Conservation (phyloP, 2,888 invertebrate genomes). For the Andrena camellia region DNA sequence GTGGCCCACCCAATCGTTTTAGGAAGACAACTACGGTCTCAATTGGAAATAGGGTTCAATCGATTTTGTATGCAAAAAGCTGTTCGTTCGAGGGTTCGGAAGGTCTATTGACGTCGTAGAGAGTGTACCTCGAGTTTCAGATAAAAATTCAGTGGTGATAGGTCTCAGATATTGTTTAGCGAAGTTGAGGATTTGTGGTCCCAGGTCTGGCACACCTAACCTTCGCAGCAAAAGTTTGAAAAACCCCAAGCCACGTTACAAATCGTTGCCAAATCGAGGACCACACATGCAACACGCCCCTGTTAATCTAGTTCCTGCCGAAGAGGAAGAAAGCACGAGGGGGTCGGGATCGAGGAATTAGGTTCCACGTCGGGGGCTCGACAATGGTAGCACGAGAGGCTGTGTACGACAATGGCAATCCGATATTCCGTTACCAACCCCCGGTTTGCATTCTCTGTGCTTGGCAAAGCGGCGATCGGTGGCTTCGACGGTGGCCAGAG, state of each 20-base stretch:
- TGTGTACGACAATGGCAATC: constrained; percentile 59
- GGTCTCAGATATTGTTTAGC: too few relatives aligned
- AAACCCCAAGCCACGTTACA: not conserved
- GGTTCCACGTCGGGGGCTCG: constrained; percentile 38
- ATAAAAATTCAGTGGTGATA: not conserved
- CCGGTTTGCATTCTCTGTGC: constrained; percentile 12
- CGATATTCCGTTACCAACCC: constrained; percentile 60
- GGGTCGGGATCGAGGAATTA: constrained; percentile 37
- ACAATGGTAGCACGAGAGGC: constrained; percentile 47
- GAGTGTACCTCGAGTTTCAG: not conserved
- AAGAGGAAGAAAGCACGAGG: constrained; percentile 27
- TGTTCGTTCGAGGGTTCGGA: not conserved
- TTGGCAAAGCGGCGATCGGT: constrained; percentile 50
- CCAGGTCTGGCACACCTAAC: too few relatives aligned
- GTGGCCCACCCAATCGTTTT: constrained; percentile 22
- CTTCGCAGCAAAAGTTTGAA: too few relatives aligned
- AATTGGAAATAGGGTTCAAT: not conserved
- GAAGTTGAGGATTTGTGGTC: too few relatives aligned
- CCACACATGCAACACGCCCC: not conserved
- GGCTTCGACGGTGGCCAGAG: constrained; percentile 64
- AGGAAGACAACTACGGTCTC: not conserved
- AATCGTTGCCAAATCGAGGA: not conserved
- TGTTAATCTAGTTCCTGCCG: not conserved
- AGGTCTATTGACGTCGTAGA: too few relatives aligned
- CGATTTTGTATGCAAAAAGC: not conserved